phyloP scores from a whole-genome alignment of 37 sponge, comb jelly and placozoan species.

The Mnemiopsis leidyi region DNA sequence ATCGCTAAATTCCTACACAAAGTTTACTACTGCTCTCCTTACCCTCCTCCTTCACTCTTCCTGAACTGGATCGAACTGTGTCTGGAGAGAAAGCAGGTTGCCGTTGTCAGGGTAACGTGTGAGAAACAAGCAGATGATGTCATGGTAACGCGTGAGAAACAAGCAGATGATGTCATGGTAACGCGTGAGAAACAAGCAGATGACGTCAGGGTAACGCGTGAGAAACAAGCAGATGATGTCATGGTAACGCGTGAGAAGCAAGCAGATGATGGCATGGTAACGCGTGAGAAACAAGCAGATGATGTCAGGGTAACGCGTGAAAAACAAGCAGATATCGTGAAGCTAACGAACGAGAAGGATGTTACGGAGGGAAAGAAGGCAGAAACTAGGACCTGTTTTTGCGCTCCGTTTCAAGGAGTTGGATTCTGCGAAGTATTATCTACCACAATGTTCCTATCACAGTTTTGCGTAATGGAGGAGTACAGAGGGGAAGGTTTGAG shows the following conservation, averaged over 20 bases:
- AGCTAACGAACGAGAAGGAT: neutral
- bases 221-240: too few relatives aligned
- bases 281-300: too few relatives aligned
- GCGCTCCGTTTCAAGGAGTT: neutral
- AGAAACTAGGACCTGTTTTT: neutral
- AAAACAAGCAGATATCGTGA: neutral
- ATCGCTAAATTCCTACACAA: slow-evolving; percentile 20
- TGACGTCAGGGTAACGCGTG: too few relatives aligned
- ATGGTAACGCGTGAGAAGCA: too few relatives aligned
- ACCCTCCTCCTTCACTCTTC: neutral
- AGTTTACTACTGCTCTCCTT: neutral
- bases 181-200: too few relatives aligned
- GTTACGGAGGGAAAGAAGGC: neutral
- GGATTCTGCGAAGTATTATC: neutral
- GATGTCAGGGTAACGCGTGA: too few relatives aligned
- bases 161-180: too few relatives aligned
- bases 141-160: too few relatives aligned
- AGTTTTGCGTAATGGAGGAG: neutral
- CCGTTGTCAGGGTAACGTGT: neutral
- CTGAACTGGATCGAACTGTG: neutral
- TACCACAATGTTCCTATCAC: neutral
- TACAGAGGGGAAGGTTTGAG: neutral
- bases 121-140: too few relatives aligned
- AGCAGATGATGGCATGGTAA: too few relatives aligned
- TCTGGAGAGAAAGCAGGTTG: neutral